Conservation (phyloP, 2,888 invertebrate genomes). For the Dasypolia templi region DNA sequence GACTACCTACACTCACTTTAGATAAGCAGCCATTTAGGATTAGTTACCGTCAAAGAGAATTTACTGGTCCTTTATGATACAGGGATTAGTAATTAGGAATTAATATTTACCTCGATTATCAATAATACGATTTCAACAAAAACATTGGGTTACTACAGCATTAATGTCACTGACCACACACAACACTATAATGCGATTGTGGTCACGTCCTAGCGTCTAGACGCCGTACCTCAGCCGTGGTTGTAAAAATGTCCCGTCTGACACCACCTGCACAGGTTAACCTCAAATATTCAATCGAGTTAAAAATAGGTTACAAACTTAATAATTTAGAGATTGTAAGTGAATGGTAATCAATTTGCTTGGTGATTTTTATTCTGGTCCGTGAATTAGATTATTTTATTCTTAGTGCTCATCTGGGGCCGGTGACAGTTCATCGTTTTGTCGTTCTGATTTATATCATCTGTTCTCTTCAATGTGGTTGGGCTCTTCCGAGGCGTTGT, state of each 20-base stretch:
- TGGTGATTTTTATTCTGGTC: conserved; percentile 22
- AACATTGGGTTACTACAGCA: conserved; percentile 15
- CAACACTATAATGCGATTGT: conserved; percentile 63
- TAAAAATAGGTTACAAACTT: conserved; percentile 43
- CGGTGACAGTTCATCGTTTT: too few relatives aligned
- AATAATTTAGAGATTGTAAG: conserved; percentile 15
- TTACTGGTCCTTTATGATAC: conserved; percentile 19
- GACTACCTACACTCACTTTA: conserved; percentile 7
- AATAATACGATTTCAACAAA: conserved; percentile 14
- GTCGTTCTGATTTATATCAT: too few relatives aligned
- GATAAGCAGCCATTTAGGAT: conserved; percentile 25
- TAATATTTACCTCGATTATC: neutral
- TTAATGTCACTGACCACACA: conserved; percentile 70
- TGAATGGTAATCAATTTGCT: neutral
- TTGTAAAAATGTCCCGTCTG: conserved; percentile 66
- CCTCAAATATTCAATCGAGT: conserved; percentile 45
- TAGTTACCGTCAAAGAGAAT: conserved; percentile 15
- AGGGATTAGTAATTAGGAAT: conserved; percentile 16
- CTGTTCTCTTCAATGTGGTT: too few relatives aligned
- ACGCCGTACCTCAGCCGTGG: conserved; percentile 56
- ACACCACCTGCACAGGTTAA: conserved; percentile 46
- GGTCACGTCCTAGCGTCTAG: conserved; percentile 67
- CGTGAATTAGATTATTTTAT: conserved; percentile 4
- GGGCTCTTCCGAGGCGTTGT: too few relatives aligned
- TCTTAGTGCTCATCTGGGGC: neutral